Evolutionary conservation across 2,888 invertebrate genomes (phyloP), one percentile per base, ranked within the genome.

Genomic region (Thereva nobilitata): DNA sequence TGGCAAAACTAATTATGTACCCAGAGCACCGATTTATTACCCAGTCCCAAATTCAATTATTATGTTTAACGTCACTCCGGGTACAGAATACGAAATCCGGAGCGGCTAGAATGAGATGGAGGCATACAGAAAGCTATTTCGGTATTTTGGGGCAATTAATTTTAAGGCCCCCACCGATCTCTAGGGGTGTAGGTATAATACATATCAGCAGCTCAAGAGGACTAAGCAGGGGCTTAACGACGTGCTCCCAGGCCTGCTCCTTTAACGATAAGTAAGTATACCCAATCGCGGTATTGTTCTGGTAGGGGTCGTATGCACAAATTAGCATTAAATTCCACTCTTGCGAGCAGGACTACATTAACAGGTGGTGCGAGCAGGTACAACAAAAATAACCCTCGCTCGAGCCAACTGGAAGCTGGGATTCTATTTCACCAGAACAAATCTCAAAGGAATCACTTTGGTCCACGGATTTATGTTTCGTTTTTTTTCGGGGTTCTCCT

Each of bases 371-470:
- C 53, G 44, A 61, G 45, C 23, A 61, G 44, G 53, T 53, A 64
- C 42, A 50, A 53, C 52, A 49, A 64, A 64, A 64, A 53, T 44
- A 44, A 41, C 50, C 53, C 64, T 64, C 53, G 44, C 35, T 44
- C 12, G 53, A 41, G 41, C 37, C 61, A 23, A 23, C 23, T 23
- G 23, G 45, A 64, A 64, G 50, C 44, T 53, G 12, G 53, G 44
- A 53, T 49, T 42, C 52, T 53, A 53, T 64, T 64, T 64, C 64
- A 44, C 10, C 53, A 50, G 12, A 53, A 41, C 61, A 64, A 64
- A 53, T 64, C 64, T 64, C 64, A 53, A 64, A 64, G 64, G 64
- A 64, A 64, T 53, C 64, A 53, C 64, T 53, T 23, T 42, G 53
- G 53, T 64, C 64, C 64, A 64, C 35, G 53, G 64, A 64, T 44